Base-by-base conservation (phyloP, 2,888 invertebrate species). In the Cheilosia vulpina region DNA sequence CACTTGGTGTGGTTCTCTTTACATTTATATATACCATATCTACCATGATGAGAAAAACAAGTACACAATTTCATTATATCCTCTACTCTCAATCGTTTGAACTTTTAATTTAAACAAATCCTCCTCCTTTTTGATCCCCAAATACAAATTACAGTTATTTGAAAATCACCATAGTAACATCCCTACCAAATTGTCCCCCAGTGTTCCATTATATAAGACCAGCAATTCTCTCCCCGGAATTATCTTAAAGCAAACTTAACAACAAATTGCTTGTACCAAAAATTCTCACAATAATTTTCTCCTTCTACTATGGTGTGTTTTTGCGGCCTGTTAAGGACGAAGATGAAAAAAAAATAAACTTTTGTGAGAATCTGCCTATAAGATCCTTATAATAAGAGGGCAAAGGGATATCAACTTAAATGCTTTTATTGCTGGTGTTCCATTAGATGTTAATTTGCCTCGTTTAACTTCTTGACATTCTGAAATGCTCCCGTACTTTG, bases 391-490 rank as follows among this genome's bases (percentile, higher is more conserved):
- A 58, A 82, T 63, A 63, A 57, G 62, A 52, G 19, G 53, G 53
- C 60, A 53, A 65, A 57, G 71, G 63, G 71, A 71, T 71, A 82
- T 65, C 71, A 77, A 60, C 71, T 82, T 77, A 77, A 82, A 77
- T 77, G 81, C 45, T 82, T 77, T 82, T 82, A 82, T 82, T 71
- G 71, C 76, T 71, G 52, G 71, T 82, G 77, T 77, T 77, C 52
- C 65, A 53, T 71, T 63, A 55, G 77, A 82, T 82, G 81, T 82
- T 82, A 82, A 82, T 82, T 82, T 71, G 81, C 58, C 34, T 77
- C 77, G 81, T 77, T 82, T 82, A 82, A 71, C 81, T 82, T 82
- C 77, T 71, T 77, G 81, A 81, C 81, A 71, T 81, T 63, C 76
- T 69, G 68, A 76, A 62, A 80, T 76, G 55, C 68, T 66, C 17